Evolutionary conservation across 2,797 vertebrate species (phyloP), one percentile per base, ranked within the genome.

Genomic region (Ctenochaetus hawaiiensis): DNA sequence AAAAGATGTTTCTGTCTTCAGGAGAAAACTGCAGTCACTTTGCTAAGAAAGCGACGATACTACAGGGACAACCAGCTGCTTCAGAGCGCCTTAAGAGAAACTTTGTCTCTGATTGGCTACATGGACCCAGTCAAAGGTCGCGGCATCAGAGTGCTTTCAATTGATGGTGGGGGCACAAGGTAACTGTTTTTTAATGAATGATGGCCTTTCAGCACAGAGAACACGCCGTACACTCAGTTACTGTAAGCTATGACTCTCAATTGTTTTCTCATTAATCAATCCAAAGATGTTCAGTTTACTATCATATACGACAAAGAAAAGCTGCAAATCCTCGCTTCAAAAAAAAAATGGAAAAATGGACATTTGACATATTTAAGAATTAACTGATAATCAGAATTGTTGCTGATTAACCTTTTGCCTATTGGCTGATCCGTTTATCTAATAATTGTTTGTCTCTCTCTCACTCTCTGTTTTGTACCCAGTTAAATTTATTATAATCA

Each of bases 91-190:
- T 67, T 95, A 13, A 91, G 93, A 71, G 94, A 96, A 89, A 88
- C 84, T 23, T 75, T 95, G 37, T 93, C 95, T 76, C 87, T 95
- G 16, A 94, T 95, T 41, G 95, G 95, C 54, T 94, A 93, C n/a
- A 83, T 91, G 18, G 93, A 95, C 78, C 90, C 93, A 5, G 92
- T 95, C 62, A 95, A 91, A 91, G 94, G 95, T 20, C 78, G 60
- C 14, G 95, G 95, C 53, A 92, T 96, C 53, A 89, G 93, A 80
- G 92, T 95, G 44, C 94, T 96, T 16, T 95, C 95, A 41, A 94
- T 96, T 48, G 95, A 95, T 78, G 94, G 94, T 17, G 95, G 94
- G 8, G 95, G 95, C 53, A 94, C 94, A 53, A 95, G 94, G 94
- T 95, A 91, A 82, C 17, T 56, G 7, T 39, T 49, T 49, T 20